Base-by-base conservation (phyloP, 2,888 invertebrate species). In the Chalcis sispes region DNA sequence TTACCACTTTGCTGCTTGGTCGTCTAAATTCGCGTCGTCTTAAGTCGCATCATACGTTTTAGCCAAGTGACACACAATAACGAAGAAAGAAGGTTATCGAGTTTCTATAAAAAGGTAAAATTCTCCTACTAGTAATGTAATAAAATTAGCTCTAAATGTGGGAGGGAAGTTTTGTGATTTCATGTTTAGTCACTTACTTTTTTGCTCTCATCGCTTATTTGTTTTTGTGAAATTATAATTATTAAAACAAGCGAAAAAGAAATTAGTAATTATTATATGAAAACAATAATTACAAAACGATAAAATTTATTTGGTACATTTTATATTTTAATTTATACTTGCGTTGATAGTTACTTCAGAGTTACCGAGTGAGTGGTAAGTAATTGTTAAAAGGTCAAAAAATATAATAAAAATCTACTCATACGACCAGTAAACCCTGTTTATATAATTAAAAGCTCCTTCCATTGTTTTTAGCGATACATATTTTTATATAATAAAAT, bases 31-130 rank as follows among this genome's bases (percentile, higher is more conserved):
- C 80, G 79, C 84, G 79, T 83, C 83, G 75, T 80, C 83, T 85
- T 85, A 84, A 81, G 80, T 85, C 81, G 80, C 86, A 81, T 83
- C 85, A 79, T 82, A 84, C 83, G 74, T 86, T 85, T 84, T 85
- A 85, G 80, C 82, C 80, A 81, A 80, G 82, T 78, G 80, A 78
- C 56, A 77, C 56, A 77, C 58, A 71, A 70, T 81, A 80, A 81
- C 81, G 84, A 85, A 81, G 81, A 84, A 84, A 83, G 84, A 86
- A 80, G 80, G 82, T 82, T 84, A 78, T 81, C 81, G 83, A 84
- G 85, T 85, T 81, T 82, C 87, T 85, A 82, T 80, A 84, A 86
- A 86, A 87, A 78, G 78, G 78, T 78, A 78, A 78, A 84, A 83
- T 79, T 75, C 81, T 81, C 79, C 81, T 80, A 80, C 54, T 85